Evolutionary conservation across 1,140 invertebrate genomes (phyloP).

Genomic region (Atta texana): DNA sequence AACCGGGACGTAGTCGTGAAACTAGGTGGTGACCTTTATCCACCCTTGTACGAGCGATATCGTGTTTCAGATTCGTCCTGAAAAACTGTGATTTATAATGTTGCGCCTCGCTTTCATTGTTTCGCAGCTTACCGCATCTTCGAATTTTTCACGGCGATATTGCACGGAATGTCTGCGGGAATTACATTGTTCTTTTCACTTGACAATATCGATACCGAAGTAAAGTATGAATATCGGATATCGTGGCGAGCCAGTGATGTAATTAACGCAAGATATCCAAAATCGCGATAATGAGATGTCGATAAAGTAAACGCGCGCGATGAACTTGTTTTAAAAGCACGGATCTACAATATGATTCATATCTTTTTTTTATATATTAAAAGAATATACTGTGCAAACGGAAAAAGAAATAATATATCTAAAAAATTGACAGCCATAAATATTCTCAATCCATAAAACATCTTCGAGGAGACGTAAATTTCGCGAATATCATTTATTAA

Average conservation of each 20-base stretch:
- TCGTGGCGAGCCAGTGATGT: not conserved
- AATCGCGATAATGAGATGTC: constrained; percentile 12
- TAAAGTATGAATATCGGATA: constrained; percentile 45
- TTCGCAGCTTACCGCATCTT: constrained; percentile 60
- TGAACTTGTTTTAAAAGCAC: not conserved
- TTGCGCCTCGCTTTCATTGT: constrained; percentile 24
- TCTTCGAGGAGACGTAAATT: not conserved
- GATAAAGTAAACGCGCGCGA: not conserved
- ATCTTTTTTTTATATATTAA: not conserved
- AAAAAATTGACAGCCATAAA: not conserved
- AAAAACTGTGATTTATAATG: constrained; percentile 68
- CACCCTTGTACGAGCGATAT: constrained; percentile 45
- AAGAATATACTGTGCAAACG: not conserved
- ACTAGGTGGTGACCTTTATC: constrained; percentile 47
- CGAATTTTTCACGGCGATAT: constrained; percentile 54
- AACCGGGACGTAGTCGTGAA: constrained; percentile 6
- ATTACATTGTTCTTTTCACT: constrained; percentile 29
- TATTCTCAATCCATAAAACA: not conserved
- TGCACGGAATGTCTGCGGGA: not conserved
- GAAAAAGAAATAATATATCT: not conserved
- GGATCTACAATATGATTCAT: not conserved
- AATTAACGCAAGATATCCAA: constrained; percentile 3
- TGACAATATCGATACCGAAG: constrained; percentile 32
- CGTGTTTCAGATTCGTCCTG: constrained; percentile 52
- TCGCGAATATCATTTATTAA: not conserved